phyloP scores from a whole-genome alignment of 64 coral and sea anemone species.

The Hydrozoanthus tunicans region DNA sequence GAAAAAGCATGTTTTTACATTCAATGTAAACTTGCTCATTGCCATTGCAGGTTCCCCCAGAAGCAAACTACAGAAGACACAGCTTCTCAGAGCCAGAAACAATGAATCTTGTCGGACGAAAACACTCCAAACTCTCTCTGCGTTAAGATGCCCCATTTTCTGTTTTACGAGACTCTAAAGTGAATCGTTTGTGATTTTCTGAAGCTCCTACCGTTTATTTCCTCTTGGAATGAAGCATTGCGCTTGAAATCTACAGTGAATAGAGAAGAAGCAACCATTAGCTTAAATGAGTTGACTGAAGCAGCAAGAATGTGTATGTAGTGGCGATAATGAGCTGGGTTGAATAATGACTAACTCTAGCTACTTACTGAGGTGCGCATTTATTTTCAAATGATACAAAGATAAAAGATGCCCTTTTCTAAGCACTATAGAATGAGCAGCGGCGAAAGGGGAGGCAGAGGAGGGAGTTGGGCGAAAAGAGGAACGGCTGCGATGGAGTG shows the following conservation, averaged over 20 bases:
- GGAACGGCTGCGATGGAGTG: not conserved
- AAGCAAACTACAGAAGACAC: slow-evolving; percentile 52
- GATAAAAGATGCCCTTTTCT: not conserved
- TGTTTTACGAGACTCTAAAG: not conserved
- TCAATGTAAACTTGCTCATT: not conserved
- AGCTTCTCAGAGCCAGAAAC: slow-evolving; percentile 52
- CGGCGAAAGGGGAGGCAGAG: not conserved
- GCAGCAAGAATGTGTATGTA: no score
- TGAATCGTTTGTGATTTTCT: no score
- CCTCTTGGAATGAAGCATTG: not conserved
- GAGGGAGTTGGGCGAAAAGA: not conserved
- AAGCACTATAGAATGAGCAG: not conserved
- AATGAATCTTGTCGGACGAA: slow-evolving; percentile 40
- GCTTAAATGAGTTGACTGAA: no score
- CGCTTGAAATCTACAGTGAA: no score
- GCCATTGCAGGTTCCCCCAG: slow-evolving; percentile 5
- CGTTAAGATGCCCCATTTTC: slow-evolving; percentile 10
- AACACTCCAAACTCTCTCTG: slow-evolving; percentile 15
- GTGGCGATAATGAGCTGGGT: no score
- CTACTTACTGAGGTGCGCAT: no score
- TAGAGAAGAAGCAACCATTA: no score
- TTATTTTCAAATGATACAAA: not conserved
- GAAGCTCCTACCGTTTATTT: no score
- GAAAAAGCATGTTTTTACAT: no score
- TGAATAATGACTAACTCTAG: no score